Evolutionary conservation across 2,888 invertebrate genomes (phyloP), one percentile per base, ranked within the genome.

Genomic region (Anodontia alba): DNA sequence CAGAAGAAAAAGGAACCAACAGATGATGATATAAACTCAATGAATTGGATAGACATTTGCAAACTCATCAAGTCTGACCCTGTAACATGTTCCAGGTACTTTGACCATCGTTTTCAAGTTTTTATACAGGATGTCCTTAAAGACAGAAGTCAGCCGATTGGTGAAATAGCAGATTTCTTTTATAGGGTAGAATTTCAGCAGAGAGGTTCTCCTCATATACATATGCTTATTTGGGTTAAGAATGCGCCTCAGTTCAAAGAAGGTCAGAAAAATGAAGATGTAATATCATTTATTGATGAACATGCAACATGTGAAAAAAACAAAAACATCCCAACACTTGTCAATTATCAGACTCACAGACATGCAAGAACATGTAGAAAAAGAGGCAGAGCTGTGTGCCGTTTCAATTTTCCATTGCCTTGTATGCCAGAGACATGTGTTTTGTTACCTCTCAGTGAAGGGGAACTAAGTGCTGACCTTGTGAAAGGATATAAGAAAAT

Each of bases 151-250:
- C 17, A 76, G 29, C 87, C 87, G 26, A 43, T 83, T 33, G 84
- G 84, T n/a, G 54, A 85, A 73, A 54, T 85, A 7, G 8, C 31
- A 29, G 85, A 83, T 67, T 85, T 69, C 68, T 85, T 83, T 57
- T 79, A 66, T 26, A n/a, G n/a, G n/a, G n/a, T n/a, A n/a, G n/a
- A n/a, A n/a, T n/a, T n/a, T n/a, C n/a, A n/a, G n/a, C n/a, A 73
- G 69, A 38, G 75, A 31, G 83, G 86, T 12, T 84, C 81, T n/a
- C 86, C 87, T 3, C 87, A 86, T 80, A 66, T 81, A 17, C 85
- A 88, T 49, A 75, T 77, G 62, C 20, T 88, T 20, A 43, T 87
- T 15, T 88, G 85, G 85, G 54, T 76, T 51, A 49, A 80, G 68
- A 43, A 82, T 72, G 66, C 83, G 20, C 83, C 83, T 49, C 49